A percentile compares a stretch with the other conserved stretches of the same genome.
Conservation (phyloP, 2,113 vertebrate genomes). For the Petaurus breviceps region DNA sequence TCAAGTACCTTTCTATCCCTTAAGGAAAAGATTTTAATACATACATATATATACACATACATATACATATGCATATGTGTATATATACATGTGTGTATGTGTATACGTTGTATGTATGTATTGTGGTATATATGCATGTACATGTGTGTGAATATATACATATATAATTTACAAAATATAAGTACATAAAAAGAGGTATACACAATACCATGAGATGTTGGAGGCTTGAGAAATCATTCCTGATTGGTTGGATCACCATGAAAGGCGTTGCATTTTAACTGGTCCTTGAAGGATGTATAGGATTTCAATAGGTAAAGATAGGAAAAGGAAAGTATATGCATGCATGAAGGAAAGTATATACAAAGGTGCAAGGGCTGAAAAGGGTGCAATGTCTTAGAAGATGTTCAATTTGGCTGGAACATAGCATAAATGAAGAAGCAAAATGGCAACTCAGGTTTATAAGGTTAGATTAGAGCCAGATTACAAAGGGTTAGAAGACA, state of each 20-base stretch:
- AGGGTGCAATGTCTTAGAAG: neutral
- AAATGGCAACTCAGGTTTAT: neutral
- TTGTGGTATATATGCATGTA: no score
- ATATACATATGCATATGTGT: no score
- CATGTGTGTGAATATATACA: no score
- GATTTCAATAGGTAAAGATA: neutral
- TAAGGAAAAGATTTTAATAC: neutral
- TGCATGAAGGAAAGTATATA: neutral
- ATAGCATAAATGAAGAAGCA: neutral
- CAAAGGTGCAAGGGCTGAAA: neutral
- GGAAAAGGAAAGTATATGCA: neutral
- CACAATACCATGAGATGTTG: no score
- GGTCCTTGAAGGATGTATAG: neutral
- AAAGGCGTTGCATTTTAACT: no score
- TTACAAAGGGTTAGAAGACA: neutral
- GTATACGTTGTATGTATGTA: no score
- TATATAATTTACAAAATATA: no score
- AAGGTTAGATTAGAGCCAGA: neutral
- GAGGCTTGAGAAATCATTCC: no score
- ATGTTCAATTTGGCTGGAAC: neutral
- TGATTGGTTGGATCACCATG: no score
- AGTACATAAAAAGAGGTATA: no score
- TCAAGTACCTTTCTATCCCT: neutral
- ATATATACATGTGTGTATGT: no score
- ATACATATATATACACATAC: no score